These are phyloP conservation scores for Sylvia atricapilla DNA, from an alignment of 2,113 vertebrate genomes.

Conservation along the genomic window DNA sequence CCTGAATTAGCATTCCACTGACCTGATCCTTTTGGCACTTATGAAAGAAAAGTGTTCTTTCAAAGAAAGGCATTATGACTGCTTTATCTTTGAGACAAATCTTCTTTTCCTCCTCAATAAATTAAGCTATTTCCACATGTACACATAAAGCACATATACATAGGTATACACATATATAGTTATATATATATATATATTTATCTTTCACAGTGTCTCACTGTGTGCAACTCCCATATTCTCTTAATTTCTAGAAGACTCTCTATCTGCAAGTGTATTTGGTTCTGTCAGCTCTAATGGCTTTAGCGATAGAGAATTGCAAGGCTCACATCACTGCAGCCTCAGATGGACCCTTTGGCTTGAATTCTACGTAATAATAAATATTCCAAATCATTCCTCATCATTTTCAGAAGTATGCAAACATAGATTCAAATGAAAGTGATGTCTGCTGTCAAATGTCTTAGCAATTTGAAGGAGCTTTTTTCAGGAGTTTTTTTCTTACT, in stretches of 20 bases:
- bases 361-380: not conserved
- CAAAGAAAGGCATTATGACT: not conserved
- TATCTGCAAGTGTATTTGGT: not conserved
- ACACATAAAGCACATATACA: not conserved
- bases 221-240: not conserved
- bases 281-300: not conserved
- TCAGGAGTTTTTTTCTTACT: not conserved
- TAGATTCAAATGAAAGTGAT: not conserved
- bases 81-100: not conserved
- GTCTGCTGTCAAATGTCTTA: not conserved
- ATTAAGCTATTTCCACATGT: not conserved
- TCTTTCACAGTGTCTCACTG: not conserved
- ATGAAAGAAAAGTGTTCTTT: not conserved
- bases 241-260: not conserved
- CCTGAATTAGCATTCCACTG: not conserved
- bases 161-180: not conserved
- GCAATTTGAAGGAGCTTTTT: not conserved
- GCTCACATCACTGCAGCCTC: not conserved
- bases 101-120: not conserved
- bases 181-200: too few species aligned
- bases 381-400: not conserved
- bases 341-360: not conserved
- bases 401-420: not conserved
- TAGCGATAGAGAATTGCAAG: not conserved
- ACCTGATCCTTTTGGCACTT: not conserved